phyloP scores from a whole-genome alignment of 2,888 invertebrate genomes.

The Drosophila barbarae region DNA sequence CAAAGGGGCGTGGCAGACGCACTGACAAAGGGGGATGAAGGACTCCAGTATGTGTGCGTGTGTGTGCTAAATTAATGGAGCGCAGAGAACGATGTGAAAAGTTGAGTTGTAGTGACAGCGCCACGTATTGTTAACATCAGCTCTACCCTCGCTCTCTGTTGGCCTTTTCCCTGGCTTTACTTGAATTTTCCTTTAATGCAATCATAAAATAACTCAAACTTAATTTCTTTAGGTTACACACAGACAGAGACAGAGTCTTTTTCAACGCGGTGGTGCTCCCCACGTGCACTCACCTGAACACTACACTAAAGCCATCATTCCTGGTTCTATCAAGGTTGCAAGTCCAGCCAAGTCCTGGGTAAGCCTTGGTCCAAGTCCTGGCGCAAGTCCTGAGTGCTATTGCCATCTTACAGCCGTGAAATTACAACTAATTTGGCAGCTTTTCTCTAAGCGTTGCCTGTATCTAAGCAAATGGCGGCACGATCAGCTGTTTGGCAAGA shows the following conservation, averaged over 20 bases:
- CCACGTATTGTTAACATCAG: constrained; percentile 43
- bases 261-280: not conserved
- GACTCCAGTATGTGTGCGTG: not conserved
- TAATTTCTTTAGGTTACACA: constrained; percentile 36
- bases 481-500: not conserved
- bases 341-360: not conserved
- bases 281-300: not conserved
- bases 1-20: constrained; percentile 37
- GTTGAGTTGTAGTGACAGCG: constrained; percentile 25
- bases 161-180: not conserved
- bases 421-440: not conserved
- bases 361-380: not conserved
- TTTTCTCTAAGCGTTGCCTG: not conserved
- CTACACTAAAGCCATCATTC: too few relatives aligned
- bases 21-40: constrained; percentile 10
- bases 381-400: not conserved
- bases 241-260: not conserved
- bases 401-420: not conserved
- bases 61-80: constrained; percentile 28
- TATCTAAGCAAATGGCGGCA: not conserved
- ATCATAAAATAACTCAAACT: constrained; percentile 56
- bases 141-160: not conserved
- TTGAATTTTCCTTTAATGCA: constrained; percentile 40
- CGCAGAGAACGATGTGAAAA: constrained; percentile 1
- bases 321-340: not conserved